Evolutionary conservation across 1,140 invertebrate genomes (phyloP).

Genomic region (Octopus bimaculoides): DNA sequence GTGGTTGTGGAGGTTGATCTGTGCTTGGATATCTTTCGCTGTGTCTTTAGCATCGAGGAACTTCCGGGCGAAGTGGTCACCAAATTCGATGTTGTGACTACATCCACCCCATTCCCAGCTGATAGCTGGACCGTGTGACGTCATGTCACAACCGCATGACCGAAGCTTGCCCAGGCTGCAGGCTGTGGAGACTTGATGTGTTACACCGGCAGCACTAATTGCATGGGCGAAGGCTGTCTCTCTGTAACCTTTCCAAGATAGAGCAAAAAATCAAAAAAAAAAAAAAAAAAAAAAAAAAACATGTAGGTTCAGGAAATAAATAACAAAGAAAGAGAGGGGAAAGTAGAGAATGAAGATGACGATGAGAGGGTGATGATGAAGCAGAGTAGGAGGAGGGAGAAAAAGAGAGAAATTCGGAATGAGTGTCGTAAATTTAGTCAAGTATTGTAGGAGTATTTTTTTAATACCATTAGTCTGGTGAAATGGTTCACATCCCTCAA

Average conservation of each 20-base stretch:
- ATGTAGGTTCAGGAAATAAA: neutral
- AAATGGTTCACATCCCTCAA: too few relatives aligned
- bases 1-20: constrained; percentile 71
- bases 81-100: constrained; percentile 93
- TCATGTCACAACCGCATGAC: constrained; percentile 74
- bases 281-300: neutral
- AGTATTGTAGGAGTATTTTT: too few relatives aligned
- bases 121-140: constrained; percentile 68
- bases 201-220: constrained; percentile 80
- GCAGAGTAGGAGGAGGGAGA: neutral
- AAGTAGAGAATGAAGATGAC: neutral
- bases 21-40: constrained; percentile 66
- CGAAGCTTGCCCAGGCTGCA: constrained; percentile 82
- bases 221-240: constrained; percentile 61
- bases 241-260: constrained; percentile 58
- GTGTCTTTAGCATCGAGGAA: constrained; percentile 86
- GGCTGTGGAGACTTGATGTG: constrained; percentile 77
- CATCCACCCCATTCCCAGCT: constrained; percentile 95
- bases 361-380: too few relatives aligned
- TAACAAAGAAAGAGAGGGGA: neutral
- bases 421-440: neutral
- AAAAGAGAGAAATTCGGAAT: neutral
- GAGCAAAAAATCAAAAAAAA: neutral
- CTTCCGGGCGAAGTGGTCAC: constrained; percentile 87
- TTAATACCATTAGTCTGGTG: too few relatives aligned